phyloP scores from a whole-genome alignment of 2,888 invertebrate genomes.

The Oligia fasciuncula region DNA sequence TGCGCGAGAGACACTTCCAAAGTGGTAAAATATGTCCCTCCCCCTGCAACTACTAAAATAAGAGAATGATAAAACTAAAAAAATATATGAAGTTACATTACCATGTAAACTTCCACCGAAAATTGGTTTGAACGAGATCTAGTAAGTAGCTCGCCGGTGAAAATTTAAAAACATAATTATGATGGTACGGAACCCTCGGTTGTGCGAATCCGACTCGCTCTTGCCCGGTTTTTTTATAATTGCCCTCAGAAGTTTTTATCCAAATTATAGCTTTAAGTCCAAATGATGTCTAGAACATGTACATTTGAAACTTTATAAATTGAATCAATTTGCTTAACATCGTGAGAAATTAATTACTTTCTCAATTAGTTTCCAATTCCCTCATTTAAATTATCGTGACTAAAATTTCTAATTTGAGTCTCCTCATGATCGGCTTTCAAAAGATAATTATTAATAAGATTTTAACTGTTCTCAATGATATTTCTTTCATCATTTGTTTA shows the following conservation, averaged over 20 bases:
- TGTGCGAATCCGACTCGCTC: too few relatives aligned
- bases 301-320: slow-evolving; percentile 1
- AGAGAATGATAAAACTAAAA: too few relatives aligned
- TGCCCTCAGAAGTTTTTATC: neutral
- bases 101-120: too few relatives aligned
- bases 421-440: neutral
- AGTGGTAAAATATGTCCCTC: too few relatives aligned
- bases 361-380: slow-evolving; percentile 28
- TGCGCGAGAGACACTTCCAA: too few relatives aligned
- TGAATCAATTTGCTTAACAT: slow-evolving; percentile 23
- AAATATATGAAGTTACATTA: too few relatives aligned
- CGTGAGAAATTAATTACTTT: slow-evolving; percentile 23
- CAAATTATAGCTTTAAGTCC: neutral
- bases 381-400: slow-evolving; percentile 13
- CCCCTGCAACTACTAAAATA: too few relatives aligned
- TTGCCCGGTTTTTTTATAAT: neutral
- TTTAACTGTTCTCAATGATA: neutral
- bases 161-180: too few relatives aligned
- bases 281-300: slow-evolving; percentile 3
- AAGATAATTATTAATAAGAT: neutral
- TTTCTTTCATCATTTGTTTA: neutral
- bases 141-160: too few relatives aligned
- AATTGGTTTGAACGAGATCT: too few relatives aligned
- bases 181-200: too few relatives aligned
- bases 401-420: slow-evolving; percentile 24